A percentile compares a stretch with the other conserved stretches of the same genome.
phyloP scores from a whole-genome alignment of 2,113 vertebrate genomes.

The Amblyopsis rosae region DNA sequence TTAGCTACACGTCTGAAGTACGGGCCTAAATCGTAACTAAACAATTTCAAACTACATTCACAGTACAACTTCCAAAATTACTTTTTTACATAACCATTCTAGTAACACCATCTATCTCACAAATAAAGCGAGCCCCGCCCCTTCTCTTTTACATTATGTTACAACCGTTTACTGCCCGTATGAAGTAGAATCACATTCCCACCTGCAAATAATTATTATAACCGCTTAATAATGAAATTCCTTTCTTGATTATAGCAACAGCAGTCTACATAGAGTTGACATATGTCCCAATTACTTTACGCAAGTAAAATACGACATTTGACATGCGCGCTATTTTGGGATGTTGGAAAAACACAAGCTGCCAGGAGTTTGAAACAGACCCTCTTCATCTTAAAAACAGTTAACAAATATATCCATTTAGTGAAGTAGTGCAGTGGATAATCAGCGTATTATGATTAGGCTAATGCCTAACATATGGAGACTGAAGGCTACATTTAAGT shows the following conservation, averaged over 20 bases:
- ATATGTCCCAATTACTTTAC: no score
- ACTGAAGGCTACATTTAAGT: not conserved
- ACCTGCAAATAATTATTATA: not conserved
- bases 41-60: not conserved
- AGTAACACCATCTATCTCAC: not conserved
- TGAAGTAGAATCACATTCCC: conserved; percentile 11
- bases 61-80: not conserved
- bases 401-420: not conserved
- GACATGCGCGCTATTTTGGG: no score
- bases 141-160: not conserved
- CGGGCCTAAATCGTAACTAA: not conserved
- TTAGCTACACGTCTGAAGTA: not conserved
- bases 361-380: no score
- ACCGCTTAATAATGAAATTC: not conserved
- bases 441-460: not conserved
- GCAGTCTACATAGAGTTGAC: no score
- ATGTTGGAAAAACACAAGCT: no score
- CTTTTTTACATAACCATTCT: not conserved
- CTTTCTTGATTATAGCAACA: not conserved
- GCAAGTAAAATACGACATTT: no score
- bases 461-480: not conserved
- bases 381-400: no score
- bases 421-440: not conserved
- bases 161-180: conserved; percentile 20
- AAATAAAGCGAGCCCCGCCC: conserved; percentile 8